phyloP scores from a whole-genome alignment of 2,888 invertebrate genomes.

The Hipparchia semele region DNA sequence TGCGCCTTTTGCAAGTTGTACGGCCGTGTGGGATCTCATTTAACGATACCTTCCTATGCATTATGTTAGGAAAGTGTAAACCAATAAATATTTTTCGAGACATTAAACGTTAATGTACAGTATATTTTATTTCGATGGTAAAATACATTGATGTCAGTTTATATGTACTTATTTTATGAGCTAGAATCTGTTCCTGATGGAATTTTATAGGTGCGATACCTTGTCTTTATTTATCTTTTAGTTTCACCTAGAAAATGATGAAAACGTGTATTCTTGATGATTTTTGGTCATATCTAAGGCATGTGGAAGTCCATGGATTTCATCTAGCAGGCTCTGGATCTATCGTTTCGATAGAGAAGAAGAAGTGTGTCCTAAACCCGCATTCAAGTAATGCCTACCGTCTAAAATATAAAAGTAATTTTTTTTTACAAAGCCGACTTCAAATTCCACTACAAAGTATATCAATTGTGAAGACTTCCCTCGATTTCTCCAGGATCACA shows the following conservation, averaged over 20 bases:
- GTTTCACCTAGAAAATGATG: not conserved
- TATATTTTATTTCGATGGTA: slow-evolving; percentile 11
- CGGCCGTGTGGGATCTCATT: not conserved
- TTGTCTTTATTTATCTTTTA: not conserved
- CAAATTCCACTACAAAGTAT: no score
- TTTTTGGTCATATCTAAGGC: not conserved
- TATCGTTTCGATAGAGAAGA: no score
- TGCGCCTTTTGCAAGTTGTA: not conserved
- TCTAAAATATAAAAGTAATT: no score
- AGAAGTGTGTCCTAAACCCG: no score
- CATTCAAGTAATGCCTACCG: no score
- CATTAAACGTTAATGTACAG: slow-evolving; percentile 9
- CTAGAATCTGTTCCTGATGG: not conserved
- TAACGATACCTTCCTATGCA: not conserved
- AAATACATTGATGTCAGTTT: slow-evolving; percentile 14
- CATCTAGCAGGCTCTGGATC: no score
- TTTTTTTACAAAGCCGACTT: no score
- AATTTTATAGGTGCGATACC: not conserved
- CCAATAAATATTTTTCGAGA: slow-evolving; percentile 19
- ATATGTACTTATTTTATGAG: slow-evolving; percentile 12
- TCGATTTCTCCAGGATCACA: no score
- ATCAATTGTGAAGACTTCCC: no score
- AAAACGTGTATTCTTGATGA: not conserved
- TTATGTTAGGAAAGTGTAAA: slow-evolving; percentile 10
- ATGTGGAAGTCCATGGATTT: no score